Conservation (phyloP, 2,888 invertebrate genomes). For the Ditylenchus weischeri region DNA sequence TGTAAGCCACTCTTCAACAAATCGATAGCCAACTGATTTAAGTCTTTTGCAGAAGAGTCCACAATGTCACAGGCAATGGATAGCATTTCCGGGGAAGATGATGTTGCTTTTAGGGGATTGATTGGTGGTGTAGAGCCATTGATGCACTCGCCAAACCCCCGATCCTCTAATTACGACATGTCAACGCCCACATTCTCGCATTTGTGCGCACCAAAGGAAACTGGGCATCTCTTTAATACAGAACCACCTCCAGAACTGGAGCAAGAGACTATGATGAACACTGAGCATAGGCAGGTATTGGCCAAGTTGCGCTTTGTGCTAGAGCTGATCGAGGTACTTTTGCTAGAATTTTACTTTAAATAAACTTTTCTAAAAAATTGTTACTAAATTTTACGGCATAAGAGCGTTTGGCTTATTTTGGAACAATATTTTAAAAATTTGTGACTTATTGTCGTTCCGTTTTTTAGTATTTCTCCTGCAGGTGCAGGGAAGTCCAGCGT, state of each 20-base stretch:
- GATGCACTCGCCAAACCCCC: too few species aligned
- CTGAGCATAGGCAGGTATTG: constrained; percentile 63
- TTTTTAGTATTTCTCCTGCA: neutral
- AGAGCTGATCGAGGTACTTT: constrained; percentile 74
- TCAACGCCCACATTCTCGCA: neutral
- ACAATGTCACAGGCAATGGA: constrained; percentile 47
- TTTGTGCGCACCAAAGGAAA: constrained; percentile 7
- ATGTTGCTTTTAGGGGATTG: constrained; percentile 12
- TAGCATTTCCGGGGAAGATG: constrained; percentile 38
- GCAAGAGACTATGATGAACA: constrained; percentile 88
- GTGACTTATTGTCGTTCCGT: neutral
- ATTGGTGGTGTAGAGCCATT: constrained; percentile 2
- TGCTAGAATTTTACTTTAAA: too few species aligned
- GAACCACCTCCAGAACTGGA: constrained; percentile 76
- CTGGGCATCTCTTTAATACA: constrained; percentile 11
- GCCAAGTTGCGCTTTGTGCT: constrained; percentile 94
- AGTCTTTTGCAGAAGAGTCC: constrained; percentile 23
- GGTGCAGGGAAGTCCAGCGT: too few species aligned
- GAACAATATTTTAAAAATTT: neutral
- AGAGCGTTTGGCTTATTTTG: neutral
- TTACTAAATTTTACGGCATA: too few species aligned
- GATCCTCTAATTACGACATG: constrained; percentile 5
- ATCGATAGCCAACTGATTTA: neutral
- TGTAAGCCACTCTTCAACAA: too few species aligned
- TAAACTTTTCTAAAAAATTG: too few species aligned